Evolutionary conservation across 2,888 invertebrate genomes (phyloP), one percentile per base, ranked within the genome.

Genomic region (Aporophyla nigra): DNA sequence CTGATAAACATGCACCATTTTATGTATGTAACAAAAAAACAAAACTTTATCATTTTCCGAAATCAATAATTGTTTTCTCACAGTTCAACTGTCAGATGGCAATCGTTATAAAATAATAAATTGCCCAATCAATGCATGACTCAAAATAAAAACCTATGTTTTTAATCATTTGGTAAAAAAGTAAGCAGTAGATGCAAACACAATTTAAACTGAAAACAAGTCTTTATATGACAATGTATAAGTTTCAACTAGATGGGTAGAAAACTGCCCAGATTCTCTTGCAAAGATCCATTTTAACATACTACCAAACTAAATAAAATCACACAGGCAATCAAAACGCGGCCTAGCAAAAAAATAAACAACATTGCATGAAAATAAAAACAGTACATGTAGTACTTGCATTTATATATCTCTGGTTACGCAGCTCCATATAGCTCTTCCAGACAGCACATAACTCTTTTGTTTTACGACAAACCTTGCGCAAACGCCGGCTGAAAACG

Each of bases 391-490:
- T 27, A 24, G 1, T 27, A 24, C 16, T 27, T 27, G n/a, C 43
- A 21, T 6, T 21, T 3, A 40, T 27, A n/a, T 21, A 51, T 56
- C 43, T 46, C 6, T 16, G 16, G 3, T 54, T 27, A 58, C 40
- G n/a, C 6, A 53, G 33, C 46, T 46, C 40, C 46, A 54, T 76
- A 66, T 61, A 76, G 49, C 65, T 59, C 27, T 59, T 61, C 21
- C 49, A 19, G 53, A 46, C n/a, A 58, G 40, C 33, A 53, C 70
- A 78, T 80, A 33, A 78, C 21, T 80, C 71, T 65, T 65, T 59
- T 78, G 70, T 63, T 83, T 79, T 69, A 79, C 58, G 83, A 83
- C 83, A 56, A 61, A 16, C 12, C 62, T 6, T 82, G 63, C 78
- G 78, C 83, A 4, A 43, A 7, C 63, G 69, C 62, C 19, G 24